Percentiles rank a stretch among this genome's conserved stretches.
Evolutionary conservation across 2,888 invertebrate genomes (phyloP).

Genomic region (Belgica antarctica): DNA sequence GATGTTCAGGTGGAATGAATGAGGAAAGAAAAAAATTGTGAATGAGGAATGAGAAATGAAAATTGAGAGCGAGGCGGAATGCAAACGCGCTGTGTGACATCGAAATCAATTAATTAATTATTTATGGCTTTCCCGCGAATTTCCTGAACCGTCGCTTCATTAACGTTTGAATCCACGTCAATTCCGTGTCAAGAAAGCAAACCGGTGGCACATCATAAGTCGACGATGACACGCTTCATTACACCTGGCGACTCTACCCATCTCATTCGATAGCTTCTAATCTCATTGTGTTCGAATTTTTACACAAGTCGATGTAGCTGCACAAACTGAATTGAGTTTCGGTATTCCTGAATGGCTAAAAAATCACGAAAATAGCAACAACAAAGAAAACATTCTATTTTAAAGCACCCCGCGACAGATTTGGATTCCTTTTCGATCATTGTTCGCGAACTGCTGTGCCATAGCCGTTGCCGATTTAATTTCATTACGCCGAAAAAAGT

Average conservation of each 20-base stretch:
- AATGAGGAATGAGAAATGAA: not conserved
- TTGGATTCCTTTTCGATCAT: slow-evolving; percentile 3
- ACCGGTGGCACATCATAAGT: too few relatives aligned
- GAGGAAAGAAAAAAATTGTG: slow-evolving; percentile 24
- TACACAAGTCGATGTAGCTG: not conserved
- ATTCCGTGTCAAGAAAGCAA: too few relatives aligned
- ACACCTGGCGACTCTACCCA: not conserved
- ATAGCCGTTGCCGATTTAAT: slow-evolving; percentile 1
- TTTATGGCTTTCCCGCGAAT: not conserved
- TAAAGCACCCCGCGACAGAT: not conserved
- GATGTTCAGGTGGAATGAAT: slow-evolving; percentile 23
- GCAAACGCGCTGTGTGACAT: too few relatives aligned
- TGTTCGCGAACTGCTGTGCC: not conserved
- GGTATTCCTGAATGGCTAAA: too few relatives aligned
- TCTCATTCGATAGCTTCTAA: slow-evolving; percentile 11
- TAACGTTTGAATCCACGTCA: too few relatives aligned
- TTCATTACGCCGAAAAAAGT: not conserved
- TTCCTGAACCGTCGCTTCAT: too few relatives aligned
- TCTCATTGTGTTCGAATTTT: too few relatives aligned
- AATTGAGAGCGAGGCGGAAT: slow-evolving; percentile 21
- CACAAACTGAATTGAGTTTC: not conserved
- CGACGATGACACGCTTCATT: not conserved
- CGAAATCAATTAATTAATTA: slow-evolving; percentile 23
- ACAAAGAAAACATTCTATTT: slow-evolving; percentile 17
- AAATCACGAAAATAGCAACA: slow-evolving; percentile 18